Evolutionary conservation across 1,140 invertebrate genomes (phyloP).

Genomic region (Leptoteleia sp.): DNA sequence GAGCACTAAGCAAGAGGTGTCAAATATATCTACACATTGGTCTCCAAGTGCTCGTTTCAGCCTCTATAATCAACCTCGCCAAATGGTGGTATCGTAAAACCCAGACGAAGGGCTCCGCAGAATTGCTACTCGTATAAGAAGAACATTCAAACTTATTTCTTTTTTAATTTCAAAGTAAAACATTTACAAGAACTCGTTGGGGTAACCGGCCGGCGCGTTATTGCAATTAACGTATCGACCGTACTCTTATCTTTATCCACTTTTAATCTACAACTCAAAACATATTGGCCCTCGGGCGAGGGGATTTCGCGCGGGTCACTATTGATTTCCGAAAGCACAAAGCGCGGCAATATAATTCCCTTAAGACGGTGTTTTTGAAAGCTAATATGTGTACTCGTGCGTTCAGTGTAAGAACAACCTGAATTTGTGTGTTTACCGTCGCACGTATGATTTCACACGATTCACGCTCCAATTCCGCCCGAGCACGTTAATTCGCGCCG

Average conservation of each 20-base stretch:
- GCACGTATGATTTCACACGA: constrained; percentile 31
- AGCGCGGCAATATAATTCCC: constrained; percentile 6
- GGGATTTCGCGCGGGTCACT: too few relatives aligned
- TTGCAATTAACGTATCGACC: constrained; percentile 27
- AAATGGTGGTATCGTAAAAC: constrained; percentile 66
- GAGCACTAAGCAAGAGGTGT: constrained; percentile 57
- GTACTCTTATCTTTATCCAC: neutral
- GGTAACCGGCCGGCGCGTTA: constrained; percentile 8
- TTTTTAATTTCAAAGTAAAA: constrained; percentile 61
- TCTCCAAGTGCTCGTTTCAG: constrained; percentile 63
- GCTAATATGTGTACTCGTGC: constrained; percentile 15
- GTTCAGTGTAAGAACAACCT: constrained; percentile 13
- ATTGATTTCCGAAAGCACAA: neutral
- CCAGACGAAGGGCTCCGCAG: constrained; percentile 55
- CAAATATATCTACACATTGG: constrained; percentile 63
- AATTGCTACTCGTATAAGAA: constrained; percentile 56
- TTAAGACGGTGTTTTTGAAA: constrained; percentile 8
- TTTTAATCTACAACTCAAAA: neutral
- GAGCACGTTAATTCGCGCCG: neutral
- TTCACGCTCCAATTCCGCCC: constrained; percentile 24
- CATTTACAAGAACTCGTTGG: constrained; percentile 31
- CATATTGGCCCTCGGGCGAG: too few relatives aligned
- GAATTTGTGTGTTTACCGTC: constrained; percentile 32
- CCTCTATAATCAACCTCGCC: constrained; percentile 63
- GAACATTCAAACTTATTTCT: constrained; percentile 61